phyloP scores from a whole-genome alignment of 2,797 vertebrate species.

The Saxicola maurus region DNA sequence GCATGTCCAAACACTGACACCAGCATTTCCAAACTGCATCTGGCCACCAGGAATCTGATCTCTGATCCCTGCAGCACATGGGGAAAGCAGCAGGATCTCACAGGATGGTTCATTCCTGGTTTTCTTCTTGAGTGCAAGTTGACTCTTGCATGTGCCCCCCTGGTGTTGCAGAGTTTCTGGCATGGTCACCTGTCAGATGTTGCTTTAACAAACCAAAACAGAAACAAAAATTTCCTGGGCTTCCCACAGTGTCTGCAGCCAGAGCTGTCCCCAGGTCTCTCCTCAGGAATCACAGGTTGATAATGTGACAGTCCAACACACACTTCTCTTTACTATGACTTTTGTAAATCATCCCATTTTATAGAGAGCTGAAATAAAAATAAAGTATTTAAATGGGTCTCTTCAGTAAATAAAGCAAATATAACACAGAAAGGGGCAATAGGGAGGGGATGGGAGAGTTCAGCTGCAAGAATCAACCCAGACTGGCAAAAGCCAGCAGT shows the following conservation, averaged over 20 bases:
- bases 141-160: background rate
- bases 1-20: rapidly evolving
- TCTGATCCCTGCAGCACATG: background rate
- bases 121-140: background rate
- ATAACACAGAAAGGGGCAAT: background rate
- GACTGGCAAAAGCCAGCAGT: background rate
- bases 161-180: background rate
- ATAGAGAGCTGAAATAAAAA: conserved; percentile 26
- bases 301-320: background rate
- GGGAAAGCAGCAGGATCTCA: background rate
- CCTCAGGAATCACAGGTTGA: background rate
- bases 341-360: background rate
- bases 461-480: background rate
- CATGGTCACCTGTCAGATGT: background rate
- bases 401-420: background rate
- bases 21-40: background rate
- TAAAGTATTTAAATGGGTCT: background rate
- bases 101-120: background rate
- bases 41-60: background rate
- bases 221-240: background rate
- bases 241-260: background rate
- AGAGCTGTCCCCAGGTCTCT: background rate
- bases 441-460: background rate
- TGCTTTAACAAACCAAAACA: background rate
- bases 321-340: background rate